Percentiles rank a stretch among this genome's conserved stretches.
Evolutionary conservation across 2,888 invertebrate genomes (phyloP).

Genomic region (Villa cingulata): DNA sequence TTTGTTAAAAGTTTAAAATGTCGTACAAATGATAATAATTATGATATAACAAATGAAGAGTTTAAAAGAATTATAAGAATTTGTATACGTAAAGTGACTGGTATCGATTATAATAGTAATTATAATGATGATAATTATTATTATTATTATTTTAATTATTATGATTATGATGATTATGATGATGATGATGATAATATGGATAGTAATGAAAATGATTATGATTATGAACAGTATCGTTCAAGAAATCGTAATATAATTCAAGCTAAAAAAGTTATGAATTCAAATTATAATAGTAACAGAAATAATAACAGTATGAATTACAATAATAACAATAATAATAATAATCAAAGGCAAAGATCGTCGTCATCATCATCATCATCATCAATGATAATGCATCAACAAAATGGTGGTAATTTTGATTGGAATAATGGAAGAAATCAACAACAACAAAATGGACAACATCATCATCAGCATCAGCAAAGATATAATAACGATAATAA

Average conservation of each 20-base stretch:
- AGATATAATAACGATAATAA: not conserved
- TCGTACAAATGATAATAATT: slow-evolving; percentile 42
- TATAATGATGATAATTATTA: slow-evolving; percentile 10
- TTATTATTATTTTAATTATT: slow-evolving; percentile 21
- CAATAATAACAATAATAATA: not conserved
- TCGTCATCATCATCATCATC: not conserved
- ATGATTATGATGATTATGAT: slow-evolving; percentile 20
- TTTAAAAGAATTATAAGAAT: slow-evolving; percentile 43
- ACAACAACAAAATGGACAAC: not conserved
- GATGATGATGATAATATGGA: slow-evolving; percentile 19
- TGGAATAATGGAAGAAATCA: not conserved
- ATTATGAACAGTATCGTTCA: slow-evolving; percentile 16
- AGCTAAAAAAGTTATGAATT: too few species aligned
- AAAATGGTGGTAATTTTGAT: not conserved
- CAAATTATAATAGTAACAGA: too few species aligned
- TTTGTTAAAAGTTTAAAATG: slow-evolving; percentile 38
- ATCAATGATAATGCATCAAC: too few species aligned
- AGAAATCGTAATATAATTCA: slow-evolving; percentile 17
- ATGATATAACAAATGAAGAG: slow-evolving; percentile 44
- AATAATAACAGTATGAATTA: slow-evolving; percentile 1
- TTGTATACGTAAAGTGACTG: slow-evolving; percentile 39
- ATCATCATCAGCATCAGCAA: not conserved
- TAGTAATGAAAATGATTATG: slow-evolving; percentile 17
- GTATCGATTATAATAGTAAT: slow-evolving; percentile 10
- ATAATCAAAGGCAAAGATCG: not conserved